phyloP scores from a whole-genome alignment of 2,888 invertebrate species.

The Sthenelais limicola region DNA sequence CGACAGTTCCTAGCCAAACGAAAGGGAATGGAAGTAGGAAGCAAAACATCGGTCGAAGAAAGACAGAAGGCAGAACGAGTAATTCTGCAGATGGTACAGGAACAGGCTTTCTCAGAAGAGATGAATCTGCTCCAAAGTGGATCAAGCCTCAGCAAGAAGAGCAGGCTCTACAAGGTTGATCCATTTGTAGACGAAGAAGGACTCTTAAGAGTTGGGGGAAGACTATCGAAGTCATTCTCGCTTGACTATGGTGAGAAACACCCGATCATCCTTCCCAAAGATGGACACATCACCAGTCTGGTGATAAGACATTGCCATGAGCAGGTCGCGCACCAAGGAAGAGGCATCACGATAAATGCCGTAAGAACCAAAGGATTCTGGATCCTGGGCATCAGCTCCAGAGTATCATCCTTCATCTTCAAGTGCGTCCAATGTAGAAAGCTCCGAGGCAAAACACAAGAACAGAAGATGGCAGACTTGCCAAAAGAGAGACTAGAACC shows the following conservation, averaged over 20 bases:
- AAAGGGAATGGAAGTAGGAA: neutral
- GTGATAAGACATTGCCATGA: constrained; percentile 51
- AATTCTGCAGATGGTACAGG: constrained; percentile 31
- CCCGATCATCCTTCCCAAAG: constrained; percentile 38
- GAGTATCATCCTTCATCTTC: constrained; percentile 31
- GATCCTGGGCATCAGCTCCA: constrained; percentile 27
- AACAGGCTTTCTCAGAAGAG: constrained; percentile 36
- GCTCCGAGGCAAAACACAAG: constrained; percentile 22
- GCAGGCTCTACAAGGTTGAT: constrained; percentile 7
- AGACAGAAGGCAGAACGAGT: constrained; percentile 21
- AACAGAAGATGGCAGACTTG: constrained; percentile 50
- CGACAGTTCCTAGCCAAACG: constrained; percentile 11
- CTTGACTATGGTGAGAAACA: constrained; percentile 17
- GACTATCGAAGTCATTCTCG: constrained; percentile 7
- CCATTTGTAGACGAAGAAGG: constrained; percentile 40
- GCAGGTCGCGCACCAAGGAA: constrained; percentile 47
- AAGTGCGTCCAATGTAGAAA: constrained; percentile 41
- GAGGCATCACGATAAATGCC: constrained; percentile 50
- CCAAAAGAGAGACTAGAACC: constrained; percentile 50
- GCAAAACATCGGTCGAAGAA: neutral
- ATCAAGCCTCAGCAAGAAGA: neutral
- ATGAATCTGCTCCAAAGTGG: neutral
- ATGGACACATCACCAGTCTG: constrained; percentile 36
- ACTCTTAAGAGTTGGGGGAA: constrained; percentile 41
- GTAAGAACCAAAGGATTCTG: constrained; percentile 49